These are phyloP conservation scores for Temnopleurus reevesii DNA, from an alignment of 53 echinoderm and acorn worm species.

Conservation along the genomic window DNA sequence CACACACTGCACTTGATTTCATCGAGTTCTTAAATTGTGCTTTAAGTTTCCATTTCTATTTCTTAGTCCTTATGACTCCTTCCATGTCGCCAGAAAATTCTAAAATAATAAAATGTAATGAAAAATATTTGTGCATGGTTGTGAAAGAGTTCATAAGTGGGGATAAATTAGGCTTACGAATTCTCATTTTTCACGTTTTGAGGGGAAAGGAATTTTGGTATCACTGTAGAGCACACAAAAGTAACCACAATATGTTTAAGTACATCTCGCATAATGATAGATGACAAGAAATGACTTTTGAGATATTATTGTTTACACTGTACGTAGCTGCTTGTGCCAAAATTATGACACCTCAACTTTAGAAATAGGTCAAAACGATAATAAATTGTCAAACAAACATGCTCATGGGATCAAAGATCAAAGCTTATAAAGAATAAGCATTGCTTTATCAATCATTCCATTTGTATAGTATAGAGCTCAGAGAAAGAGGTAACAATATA, in stretches of 20 bases:
- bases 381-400: conserved; percentile 9
- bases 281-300: not conserved
- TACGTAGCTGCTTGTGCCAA: not conserved
- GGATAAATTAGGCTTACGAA: too few relatives aligned
- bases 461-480: not conserved
- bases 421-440: not conserved
- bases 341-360: not conserved
- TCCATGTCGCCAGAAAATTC: too few relatives aligned
- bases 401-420: conserved; percentile 16
- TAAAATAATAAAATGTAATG: too few relatives aligned
- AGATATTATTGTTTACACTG: not conserved
- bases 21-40: too few relatives aligned
- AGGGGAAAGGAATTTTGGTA: not conserved
- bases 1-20: too few relatives aligned
- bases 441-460: conserved; percentile 7
- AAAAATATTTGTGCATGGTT: too few relatives aligned
- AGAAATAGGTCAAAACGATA: not conserved
- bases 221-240: not conserved
- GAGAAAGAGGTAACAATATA: too few relatives aligned
- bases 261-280: not conserved
- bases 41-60: too few relatives aligned
- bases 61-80: too few relatives aligned
- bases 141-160: too few relatives aligned
- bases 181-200: too few relatives aligned
- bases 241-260: not conserved